Base-by-base conservation (phyloP, 2,113 vertebrate genomes). In the Oncorhynchus tshawytscha region DNA sequence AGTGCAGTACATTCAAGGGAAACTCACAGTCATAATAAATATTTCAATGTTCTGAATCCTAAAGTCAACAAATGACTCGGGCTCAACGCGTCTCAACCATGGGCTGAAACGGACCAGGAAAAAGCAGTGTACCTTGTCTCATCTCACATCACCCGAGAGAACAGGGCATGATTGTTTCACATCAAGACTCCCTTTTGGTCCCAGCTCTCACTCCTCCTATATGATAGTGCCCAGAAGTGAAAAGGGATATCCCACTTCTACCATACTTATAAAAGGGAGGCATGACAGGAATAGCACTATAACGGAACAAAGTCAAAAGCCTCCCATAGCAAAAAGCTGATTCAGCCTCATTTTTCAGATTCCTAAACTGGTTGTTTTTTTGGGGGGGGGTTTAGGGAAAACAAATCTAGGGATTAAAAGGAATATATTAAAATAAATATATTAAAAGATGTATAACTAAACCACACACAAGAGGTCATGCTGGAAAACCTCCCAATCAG, bases 1-100 rank as follows among this genome's bases (percentile, higher is more conserved):
- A 94, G 93, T 93, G 92, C 91, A 91, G 90, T 92, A 91, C 92
- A 91, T 93, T 92, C 91, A 91, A 88, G 90, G 90, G 90, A 90
- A 93, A 89, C 90, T 91, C 91, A 92, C 91, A 92, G 93, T 92
- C 88, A 89, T 86, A 89, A 92, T 91, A 90, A 91, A 93, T 90
- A 89, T 91, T 90, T 88, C 88, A 89, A 86, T 85, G 90, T 86
- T 90, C 82, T 90, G 89, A 91, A 88, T 89, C 88, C 82, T 88
- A 85, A 87, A 86, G 84, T 90, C 87, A 90, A 89, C 45, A 84
- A 90, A 81, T 73, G 85, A 84, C 85, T 82, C 25, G 25, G 78
- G 85, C 86, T 79, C 81, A 85, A 88, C 74, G 75, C 75, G 72
- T 85, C 81, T 76, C 84, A 83, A 78, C 85, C 87, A 67, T 74